phyloP scores from a whole-genome alignment of 2,113 vertebrate genomes.

The Notechis scutatus region DNA sequence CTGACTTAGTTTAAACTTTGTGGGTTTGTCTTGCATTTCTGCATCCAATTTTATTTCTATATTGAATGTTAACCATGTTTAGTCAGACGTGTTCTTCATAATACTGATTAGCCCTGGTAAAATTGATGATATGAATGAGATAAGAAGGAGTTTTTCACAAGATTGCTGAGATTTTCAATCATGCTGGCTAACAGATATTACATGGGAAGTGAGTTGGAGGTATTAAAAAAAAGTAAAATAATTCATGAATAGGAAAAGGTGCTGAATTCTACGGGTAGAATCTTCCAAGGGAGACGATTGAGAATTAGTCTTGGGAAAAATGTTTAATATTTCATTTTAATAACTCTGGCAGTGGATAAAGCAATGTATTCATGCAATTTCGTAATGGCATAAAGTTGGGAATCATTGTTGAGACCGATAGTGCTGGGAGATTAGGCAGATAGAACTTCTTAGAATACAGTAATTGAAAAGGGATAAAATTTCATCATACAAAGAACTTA shows the following conservation, averaged over 20 bases:
- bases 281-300: background rate
- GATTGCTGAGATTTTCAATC: background rate
- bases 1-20: background rate
- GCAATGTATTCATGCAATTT: slow-evolving; percentile 1
- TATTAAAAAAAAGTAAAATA: background rate
- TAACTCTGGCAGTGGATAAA: background rate
- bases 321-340: background rate
- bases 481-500: background rate
- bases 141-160: background rate
- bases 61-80: background rate
- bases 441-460: background rate
- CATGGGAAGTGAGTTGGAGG: background rate
- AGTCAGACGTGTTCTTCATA: background rate
- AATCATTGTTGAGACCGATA: background rate
- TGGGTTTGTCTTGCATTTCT: background rate
- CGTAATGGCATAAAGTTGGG: background rate
- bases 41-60: background rate
- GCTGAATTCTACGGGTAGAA: background rate
- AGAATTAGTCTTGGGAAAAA: background rate
- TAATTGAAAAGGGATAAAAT: slow-evolving; percentile 15
- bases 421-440: background rate
- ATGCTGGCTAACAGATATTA: background rate
- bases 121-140: background rate
- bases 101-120: background rate
- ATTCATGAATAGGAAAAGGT: too few species aligned